Percentiles rank a stretch among this genome's conserved stretches.
These are phyloP conservation scores for Automeris io DNA, from an alignment of 2,888 invertebrate genomes.

Conservation along the genomic window DNA sequence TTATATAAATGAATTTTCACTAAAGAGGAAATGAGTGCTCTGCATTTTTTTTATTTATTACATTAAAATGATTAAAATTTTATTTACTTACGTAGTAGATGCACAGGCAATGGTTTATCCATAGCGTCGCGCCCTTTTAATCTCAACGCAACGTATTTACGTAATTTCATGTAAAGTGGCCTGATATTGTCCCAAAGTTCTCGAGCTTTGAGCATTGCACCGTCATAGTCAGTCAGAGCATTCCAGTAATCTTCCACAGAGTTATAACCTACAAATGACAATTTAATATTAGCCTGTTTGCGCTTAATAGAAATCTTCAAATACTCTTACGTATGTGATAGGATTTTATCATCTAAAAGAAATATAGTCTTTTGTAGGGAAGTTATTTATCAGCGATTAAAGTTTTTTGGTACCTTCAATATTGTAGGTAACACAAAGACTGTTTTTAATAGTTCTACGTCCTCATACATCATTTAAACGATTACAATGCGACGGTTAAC, in stretches of 20 bases:
- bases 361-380: no score
- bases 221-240: conserved; percentile 67
- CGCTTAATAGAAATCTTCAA: no score
- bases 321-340: no score
- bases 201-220: conserved; percentile 66
- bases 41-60: background rate
- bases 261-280: conserved; percentile 54
- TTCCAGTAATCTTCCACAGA: conserved; percentile 76
- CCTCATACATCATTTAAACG: no score
- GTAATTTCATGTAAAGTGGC: conserved; percentile 73
- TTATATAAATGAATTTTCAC: no score
- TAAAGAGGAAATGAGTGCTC: background rate
- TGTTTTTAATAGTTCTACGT: no score
- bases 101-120: conserved; percentile 63
- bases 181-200: conserved; percentile 73
- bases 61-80: background rate
- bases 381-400: no score
- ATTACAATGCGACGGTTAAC: no score
- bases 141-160: conserved; percentile 68
- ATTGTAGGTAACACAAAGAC: no score
- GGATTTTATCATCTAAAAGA: no score
- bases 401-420: no score
- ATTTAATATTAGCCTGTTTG: no score
- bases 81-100: conserved; percentile 66
- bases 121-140: conserved; percentile 66